Conservation (phyloP, 1,140 invertebrate species). For the Gonatopus flavifemur region DNA sequence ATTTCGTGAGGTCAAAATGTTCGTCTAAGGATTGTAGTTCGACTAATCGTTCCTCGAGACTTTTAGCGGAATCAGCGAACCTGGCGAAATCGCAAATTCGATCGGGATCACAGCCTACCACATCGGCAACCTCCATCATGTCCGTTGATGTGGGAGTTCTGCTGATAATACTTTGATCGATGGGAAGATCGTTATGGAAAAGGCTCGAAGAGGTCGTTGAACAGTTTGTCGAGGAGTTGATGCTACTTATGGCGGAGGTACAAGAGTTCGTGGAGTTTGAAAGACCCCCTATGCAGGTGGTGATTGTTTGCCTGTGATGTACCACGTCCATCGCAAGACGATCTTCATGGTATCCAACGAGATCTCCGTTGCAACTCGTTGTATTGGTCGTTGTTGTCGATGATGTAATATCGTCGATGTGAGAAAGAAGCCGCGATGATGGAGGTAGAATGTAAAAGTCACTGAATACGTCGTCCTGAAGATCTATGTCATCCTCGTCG, state of each 20-base stretch:
- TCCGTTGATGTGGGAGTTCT: constrained; percentile 22
- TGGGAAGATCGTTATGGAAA: constrained; percentile 34
- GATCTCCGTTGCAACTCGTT: too few species aligned
- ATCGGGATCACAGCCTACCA: constrained; percentile 41
- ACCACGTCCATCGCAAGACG: too few species aligned
- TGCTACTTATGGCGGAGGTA: constrained; percentile 18
- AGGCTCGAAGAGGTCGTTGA: constrained; percentile 13
- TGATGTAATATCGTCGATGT: constrained; percentile 59
- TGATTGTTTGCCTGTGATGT: not conserved
- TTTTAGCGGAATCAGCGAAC: constrained; percentile 45
- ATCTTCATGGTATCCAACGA: too few species aligned
- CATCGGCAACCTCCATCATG: constrained; percentile 45
- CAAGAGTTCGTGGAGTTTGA: constrained; percentile 10
- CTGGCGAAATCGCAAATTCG: constrained; percentile 50
- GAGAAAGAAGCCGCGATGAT: constrained; percentile 67
- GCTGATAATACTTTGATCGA: constrained; percentile 19
- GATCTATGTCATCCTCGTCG: constrained; percentile 48
- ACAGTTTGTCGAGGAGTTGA: not conserved
- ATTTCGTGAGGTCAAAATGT: constrained; percentile 50
- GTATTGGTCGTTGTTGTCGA: constrained; percentile 7
- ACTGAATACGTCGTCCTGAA: constrained; percentile 55
- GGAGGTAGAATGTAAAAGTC: constrained; percentile 72
- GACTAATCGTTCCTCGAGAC: constrained; percentile 45
- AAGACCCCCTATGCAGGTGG: too few species aligned
- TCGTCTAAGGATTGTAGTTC: constrained; percentile 51